Evolutionary conservation across 2,797 vertebrate species (phyloP), one percentile per base, ranked within the genome.

Genomic region (Acipenser transmontanus): DNA sequence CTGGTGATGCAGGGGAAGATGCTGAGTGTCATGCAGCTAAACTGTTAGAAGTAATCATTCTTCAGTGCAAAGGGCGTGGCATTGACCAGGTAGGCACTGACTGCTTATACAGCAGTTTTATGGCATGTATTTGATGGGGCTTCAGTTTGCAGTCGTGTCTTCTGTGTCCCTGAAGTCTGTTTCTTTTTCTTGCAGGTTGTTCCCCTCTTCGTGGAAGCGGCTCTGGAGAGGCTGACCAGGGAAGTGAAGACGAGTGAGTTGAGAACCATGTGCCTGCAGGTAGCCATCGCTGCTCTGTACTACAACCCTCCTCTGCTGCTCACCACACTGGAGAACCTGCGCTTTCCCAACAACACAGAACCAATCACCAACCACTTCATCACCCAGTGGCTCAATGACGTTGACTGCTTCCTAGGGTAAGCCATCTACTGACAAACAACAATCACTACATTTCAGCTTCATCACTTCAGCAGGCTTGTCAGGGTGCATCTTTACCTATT

Each of bases 171-270:
- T 34, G 34, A 34, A 4, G 34, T 34, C 34, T 34, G 34, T 34
- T 34, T 34, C 4, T 13, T n/a, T 47, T 61, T 48, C 20, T 51
- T 74, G 68, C 76, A 99, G 97, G 95, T 96, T 64, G 96, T 99
- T 71, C 96, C 97, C 9, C 82, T 97, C 76, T 98, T 99, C 64
- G 96, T 99, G 81, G 93, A 96, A 76, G 91, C 94, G 69, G 95
- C 96, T 1, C 84, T 99, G 85, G 97, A 99, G 84, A 94, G 97
- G 75, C 82, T 99, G 80, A 98, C 95, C 0, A 90, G 95, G 80
- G 97, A 99, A 81, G 97, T 99, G 72, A 99, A 98, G 87, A 99
- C 97, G 65, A 99, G 97, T 49, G 97, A 99, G 81, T 87, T 99
- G 80, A 87, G 97, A 88, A 99, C 97, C 7, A 99, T 99, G 97